Evolutionary conservation across 2,797 vertebrate genomes (phyloP).

Genomic region (Tenualosa ilisha): DNA sequence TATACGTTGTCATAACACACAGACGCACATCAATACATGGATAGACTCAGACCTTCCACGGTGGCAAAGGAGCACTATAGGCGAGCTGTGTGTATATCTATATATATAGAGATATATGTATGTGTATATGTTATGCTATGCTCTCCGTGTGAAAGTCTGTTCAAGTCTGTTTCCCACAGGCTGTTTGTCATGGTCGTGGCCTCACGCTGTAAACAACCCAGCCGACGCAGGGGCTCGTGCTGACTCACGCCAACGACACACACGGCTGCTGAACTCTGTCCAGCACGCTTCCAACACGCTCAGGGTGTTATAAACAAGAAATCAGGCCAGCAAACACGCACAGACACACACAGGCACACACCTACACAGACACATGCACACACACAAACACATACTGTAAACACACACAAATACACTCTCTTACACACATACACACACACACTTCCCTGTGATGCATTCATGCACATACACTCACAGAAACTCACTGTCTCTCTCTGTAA

Average conservation of each 20-base stretch:
- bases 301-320: constrained; percentile 60
- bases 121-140: neutral
- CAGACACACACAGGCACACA: neutral
- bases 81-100: neutral
- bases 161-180: neutral
- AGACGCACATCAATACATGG: neutral
- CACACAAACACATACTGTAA: neutral
- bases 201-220: neutral
- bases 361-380: neutral
- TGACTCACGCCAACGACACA: neutral
- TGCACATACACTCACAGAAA: too few species aligned
- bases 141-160: neutral
- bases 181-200: neutral
- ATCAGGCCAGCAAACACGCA: constrained; percentile 54
- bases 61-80: neutral
- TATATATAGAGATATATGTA: neutral
- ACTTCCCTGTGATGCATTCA: too few species aligned
- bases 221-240: neutral
- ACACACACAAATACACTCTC: neutral
- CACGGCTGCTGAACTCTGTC: neutral
- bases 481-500: too few species aligned
- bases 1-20: neutral
- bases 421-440: neutral
- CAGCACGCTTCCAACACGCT: neutral
- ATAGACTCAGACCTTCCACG: neutral